A percentile compares a stretch with the other conserved stretches of the same genome.
phyloP scores from a whole-genome alignment of 2,113 vertebrate genomes.

The Cryptotis parvus region DNA sequence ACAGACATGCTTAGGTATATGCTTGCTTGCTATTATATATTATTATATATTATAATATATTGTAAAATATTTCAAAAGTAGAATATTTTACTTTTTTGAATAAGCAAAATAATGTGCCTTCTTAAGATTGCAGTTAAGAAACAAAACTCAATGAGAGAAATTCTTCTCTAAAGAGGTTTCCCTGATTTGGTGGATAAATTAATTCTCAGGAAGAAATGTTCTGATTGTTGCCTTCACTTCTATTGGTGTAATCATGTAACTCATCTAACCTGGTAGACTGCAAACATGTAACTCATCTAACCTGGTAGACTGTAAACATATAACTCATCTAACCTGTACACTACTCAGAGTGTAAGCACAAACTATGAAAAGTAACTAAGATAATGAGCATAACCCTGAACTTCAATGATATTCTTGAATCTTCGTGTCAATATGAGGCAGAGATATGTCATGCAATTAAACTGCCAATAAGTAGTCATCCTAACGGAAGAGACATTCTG shows the following conservation, averaged over 20 bases:
- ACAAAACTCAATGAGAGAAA: not conserved
- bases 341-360: too few relatives aligned
- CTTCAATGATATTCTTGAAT: not conserved
- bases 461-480: not conserved
- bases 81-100: too few relatives aligned
- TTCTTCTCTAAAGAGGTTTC: conserved; percentile 45
- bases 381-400: not conserved
- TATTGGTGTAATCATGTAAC: not conserved
- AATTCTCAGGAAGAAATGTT: not conserved
- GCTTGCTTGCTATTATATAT: conserved; percentile 3
- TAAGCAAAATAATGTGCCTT: conserved; percentile 10
- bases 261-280: not conserved
- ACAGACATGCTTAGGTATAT: too few relatives aligned
- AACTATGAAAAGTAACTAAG: not conserved
- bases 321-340: not conserved
- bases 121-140: not conserved
- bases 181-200: not conserved
- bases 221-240: not conserved
- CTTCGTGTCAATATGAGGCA: not conserved
- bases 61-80: too few relatives aligned
- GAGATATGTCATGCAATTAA: not conserved
- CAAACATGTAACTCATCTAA: not conserved
- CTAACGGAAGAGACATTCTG: not conserved
- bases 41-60: too few relatives aligned
- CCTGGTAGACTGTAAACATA: not conserved